phyloP scores from a whole-genome alignment of 2,797 vertebrate genomes.

The Chiloscyllium punctatum region DNA sequence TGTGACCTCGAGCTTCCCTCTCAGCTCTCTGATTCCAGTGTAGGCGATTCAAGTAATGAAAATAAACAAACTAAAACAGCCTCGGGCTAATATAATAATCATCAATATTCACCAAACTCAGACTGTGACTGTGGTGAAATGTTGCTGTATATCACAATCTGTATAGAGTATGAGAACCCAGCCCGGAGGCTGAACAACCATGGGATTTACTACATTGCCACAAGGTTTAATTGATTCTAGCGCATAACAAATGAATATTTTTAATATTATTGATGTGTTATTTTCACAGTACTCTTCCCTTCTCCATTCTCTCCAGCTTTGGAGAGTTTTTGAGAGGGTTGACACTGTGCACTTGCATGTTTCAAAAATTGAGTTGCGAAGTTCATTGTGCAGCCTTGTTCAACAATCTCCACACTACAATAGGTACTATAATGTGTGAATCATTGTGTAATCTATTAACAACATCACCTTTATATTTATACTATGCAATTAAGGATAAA shows the following conservation, averaged over 20 bases:
- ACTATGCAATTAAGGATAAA: background rate
- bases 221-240: conserved; percentile 19
- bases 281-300: conserved; percentile 13
- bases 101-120: conserved; percentile 20
- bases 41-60: conserved; percentile 22
- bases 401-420: background rate
- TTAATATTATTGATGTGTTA: conserved; percentile 34
- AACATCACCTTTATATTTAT: background rate
- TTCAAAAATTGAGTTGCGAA: background rate
- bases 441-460: background rate
- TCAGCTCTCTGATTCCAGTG: background rate
- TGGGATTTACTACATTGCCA: background rate
- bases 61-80: conserved; percentile 29
- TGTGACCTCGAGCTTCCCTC: background rate
- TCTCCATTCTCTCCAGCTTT: conserved; percentile 15
- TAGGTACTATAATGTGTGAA: background rate
- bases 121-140: background rate
- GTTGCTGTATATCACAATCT: conserved; percentile 34
- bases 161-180: background rate
- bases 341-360: background rate
- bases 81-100: conserved; percentile 14
- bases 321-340: conserved; percentile 19
- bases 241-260: conserved; percentile 32
- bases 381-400: background rate
- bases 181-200: conserved; percentile 20